These are phyloP conservation scores for Paelopatides confundens DNA, from an alignment of 53 echinoderm and acorn worm genomes.

Conservation along the genomic window DNA sequence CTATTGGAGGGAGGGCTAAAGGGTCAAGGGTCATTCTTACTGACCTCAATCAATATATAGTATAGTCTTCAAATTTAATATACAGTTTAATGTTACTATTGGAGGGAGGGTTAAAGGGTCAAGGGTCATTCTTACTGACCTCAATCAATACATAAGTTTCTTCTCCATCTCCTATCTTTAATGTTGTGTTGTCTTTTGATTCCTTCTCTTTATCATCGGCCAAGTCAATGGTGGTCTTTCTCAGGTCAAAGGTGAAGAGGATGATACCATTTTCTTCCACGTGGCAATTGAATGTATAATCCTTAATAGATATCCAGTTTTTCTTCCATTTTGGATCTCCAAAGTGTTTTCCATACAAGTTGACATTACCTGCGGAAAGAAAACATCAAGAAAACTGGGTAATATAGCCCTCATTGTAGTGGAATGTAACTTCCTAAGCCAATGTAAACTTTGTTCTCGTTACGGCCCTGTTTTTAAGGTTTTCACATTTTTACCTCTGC, in stretches of 20 bases:
- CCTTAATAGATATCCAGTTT: constrained; percentile 61
- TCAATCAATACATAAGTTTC: constrained; percentile 30
- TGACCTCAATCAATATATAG: too few species aligned
- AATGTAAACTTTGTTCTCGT: too few species aligned
- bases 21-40: too few species aligned
- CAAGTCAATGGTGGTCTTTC: constrained; percentile 39
- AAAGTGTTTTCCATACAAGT: constrained; percentile 59
- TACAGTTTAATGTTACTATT: too few species aligned
- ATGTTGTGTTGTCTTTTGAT: constrained; percentile 13
- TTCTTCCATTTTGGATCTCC: constrained; percentile 74
- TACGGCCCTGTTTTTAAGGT: too few species aligned
- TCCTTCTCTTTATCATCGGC: constrained; percentile 23
- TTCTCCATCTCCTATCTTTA: constrained; percentile 22
- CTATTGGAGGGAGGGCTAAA: too few species aligned
- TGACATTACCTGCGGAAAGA: constrained; percentile 55
- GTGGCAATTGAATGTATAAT: constrained; percentile 30
- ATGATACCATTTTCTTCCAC: constrained; percentile 5
- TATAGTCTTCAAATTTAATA: too few species aligned
- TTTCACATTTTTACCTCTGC: too few species aligned
- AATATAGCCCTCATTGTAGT: too few species aligned
- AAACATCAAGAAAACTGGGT: too few species aligned
- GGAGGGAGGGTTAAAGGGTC: too few species aligned
- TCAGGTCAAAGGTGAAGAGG: constrained; percentile 19
- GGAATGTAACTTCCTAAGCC: too few species aligned
- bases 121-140: not conserved